phyloP scores from a whole-genome alignment of 2,888 invertebrate genomes.

The Pegoplata infirma region DNA sequence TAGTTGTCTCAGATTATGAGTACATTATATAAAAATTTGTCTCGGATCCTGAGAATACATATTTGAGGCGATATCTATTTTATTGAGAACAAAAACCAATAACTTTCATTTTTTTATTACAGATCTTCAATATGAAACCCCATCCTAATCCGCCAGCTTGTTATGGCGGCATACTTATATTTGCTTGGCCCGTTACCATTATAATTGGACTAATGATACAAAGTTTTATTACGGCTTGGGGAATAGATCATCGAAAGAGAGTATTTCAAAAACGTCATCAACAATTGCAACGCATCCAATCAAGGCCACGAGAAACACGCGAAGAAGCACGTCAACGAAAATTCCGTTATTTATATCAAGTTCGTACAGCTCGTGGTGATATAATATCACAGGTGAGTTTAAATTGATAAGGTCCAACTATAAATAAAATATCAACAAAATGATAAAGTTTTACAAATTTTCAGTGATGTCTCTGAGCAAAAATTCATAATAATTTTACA shows the following conservation, averaged over 20 bases:
- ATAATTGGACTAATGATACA: constrained; percentile 78
- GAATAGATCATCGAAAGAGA: constrained; percentile 77
- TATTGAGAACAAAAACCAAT: too few relatives aligned
- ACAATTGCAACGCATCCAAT: constrained; percentile 71
- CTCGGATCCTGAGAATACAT: too few relatives aligned
- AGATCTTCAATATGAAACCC: constrained; percentile 77
- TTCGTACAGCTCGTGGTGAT: constrained; percentile 92
- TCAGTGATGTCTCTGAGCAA: too few relatives aligned
- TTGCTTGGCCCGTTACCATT: constrained; percentile 76
- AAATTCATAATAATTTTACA: too few relatives aligned
- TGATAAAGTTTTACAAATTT: too few relatives aligned
- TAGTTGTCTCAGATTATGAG: too few relatives aligned
- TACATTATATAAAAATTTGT: too few relatives aligned
- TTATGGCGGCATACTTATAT: constrained; percentile 77
- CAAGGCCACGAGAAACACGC: constrained; percentile 85
- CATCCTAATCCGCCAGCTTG: constrained; percentile 77
- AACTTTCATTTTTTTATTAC: too few relatives aligned
- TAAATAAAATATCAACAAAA: too few relatives aligned
- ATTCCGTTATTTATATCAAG: constrained; percentile 92
- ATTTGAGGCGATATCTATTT: too few relatives aligned
- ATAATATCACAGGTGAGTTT: constrained; percentile 88
- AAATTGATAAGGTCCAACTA: not conserved
- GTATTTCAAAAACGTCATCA: constrained; percentile 73
- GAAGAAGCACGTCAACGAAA: constrained; percentile 90
- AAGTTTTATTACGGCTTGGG: constrained; percentile 78